A percentile compares a stretch with the other conserved stretches of the same genome.
phyloP scores from a whole-genome alignment of 2,888 invertebrate species.

The Mythimna vitellina region DNA sequence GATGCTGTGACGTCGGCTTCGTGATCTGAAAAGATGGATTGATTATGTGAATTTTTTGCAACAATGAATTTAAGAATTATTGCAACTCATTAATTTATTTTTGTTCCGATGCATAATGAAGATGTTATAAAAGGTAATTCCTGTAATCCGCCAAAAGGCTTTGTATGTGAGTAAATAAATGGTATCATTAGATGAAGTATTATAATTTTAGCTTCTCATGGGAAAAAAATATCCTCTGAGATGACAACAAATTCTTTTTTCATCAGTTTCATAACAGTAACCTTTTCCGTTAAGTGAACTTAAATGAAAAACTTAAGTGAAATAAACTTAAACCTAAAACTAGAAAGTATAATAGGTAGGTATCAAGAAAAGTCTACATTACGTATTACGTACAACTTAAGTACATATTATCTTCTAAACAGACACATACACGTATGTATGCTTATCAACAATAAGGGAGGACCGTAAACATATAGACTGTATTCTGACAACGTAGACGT shows the following conservation, averaged over 20 bases:
- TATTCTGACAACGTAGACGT: no score
- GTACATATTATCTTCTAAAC: no score
- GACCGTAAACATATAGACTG: no score
- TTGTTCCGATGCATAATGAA: slow-evolving; percentile 24
- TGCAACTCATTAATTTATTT: slow-evolving; percentile 28
- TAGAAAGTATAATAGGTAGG: no score
- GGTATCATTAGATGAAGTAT: not conserved
- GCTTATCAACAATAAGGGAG: no score
- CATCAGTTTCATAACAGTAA: not conserved
- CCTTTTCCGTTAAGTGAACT: no score
- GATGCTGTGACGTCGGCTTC: slow-evolving; percentile 31
- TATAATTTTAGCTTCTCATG: not conserved
- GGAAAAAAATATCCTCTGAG: not conserved
- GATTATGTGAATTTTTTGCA: slow-evolving; percentile 42
- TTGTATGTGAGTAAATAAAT: not conserved
- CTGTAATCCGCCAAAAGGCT: not conserved
- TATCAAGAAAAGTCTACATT: no score
- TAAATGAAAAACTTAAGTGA: no score
- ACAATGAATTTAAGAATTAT: slow-evolving; percentile 33
- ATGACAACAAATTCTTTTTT: not conserved
- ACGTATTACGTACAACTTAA: no score
- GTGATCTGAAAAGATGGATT: slow-evolving; percentile 51
- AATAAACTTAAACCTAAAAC: not conserved
- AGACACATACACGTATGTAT: no score
- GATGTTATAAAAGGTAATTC: slow-evolving; percentile 5